These are phyloP conservation scores for Habrosyne pyritoides DNA, from an alignment of 2,888 invertebrate genomes.

Conservation along the genomic window DNA sequence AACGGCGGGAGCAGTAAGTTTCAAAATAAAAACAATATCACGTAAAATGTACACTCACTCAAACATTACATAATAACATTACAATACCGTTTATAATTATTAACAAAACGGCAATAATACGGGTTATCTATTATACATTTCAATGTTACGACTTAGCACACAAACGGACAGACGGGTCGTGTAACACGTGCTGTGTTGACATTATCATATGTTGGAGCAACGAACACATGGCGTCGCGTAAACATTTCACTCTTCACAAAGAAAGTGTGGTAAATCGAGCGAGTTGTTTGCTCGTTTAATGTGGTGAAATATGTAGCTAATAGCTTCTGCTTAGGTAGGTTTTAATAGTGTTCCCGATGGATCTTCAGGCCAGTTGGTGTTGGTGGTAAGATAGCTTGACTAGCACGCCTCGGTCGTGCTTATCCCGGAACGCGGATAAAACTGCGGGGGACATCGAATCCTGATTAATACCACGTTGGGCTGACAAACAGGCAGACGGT, in stretches of 20 bases:
- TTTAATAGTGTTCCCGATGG: too few species aligned
- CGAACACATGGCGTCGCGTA: constrained; percentile 23
- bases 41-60: neutral
- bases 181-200: constrained; percentile 21
- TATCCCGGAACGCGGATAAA: too few species aligned
- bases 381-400: too few species aligned
- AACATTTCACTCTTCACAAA: constrained; percentile 12
- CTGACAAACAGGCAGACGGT: too few species aligned
- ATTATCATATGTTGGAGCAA: constrained; percentile 8
- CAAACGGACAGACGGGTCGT: constrained; percentile 26
- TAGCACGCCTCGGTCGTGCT: too few species aligned
- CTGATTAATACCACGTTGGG: too few species aligned
- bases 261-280: neutral
- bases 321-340: too few species aligned
- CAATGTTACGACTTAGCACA: constrained; percentile 12
- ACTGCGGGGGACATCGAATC: too few species aligned
- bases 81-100: neutral
- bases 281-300: neutral
- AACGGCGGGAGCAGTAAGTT: too few species aligned
- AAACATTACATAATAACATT: neutral
- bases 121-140: constrained; percentile 4
- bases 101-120: neutral
- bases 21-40: too few species aligned
- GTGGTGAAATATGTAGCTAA: too few species aligned
- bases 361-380: too few species aligned